Conservation (phyloP, 2,888 invertebrate genomes). For the Heliconius ismenius region DNA sequence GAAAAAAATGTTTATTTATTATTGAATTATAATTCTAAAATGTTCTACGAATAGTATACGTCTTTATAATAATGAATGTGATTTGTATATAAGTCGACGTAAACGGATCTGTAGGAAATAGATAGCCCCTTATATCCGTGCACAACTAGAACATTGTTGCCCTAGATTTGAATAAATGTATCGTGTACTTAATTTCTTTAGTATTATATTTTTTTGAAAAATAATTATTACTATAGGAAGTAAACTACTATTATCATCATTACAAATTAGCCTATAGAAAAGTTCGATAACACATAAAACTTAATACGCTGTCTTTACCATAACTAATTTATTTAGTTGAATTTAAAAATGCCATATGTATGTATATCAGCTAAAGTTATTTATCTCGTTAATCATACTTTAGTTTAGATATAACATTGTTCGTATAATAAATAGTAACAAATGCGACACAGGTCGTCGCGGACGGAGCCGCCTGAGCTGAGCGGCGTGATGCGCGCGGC, state of each 20-base stretch:
- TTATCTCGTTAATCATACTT: not conserved
- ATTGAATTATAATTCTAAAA: constrained; percentile 30
- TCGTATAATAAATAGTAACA: not conserved
- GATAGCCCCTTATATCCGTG: constrained; percentile 22
- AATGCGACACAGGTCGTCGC: constrained; percentile 83
- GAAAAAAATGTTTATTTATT: constrained; percentile 17
- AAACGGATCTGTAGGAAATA: constrained; percentile 35
- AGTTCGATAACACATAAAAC: not conserved
- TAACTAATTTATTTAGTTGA: not conserved
- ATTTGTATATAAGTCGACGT: constrained; percentile 34
- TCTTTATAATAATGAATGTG: constrained; percentile 27
- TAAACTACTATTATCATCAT: not conserved
- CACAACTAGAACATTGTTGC: constrained; percentile 20
- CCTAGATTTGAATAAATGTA: constrained; percentile 13
- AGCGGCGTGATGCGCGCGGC: constrained; percentile 90
- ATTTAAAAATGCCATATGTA: not conserved
- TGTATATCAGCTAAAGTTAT: not conserved
- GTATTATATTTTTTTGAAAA: not conserved
- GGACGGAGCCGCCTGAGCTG: constrained; percentile 90
- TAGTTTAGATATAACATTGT: not conserved
- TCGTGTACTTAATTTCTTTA: not conserved
- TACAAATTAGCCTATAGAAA: not conserved
- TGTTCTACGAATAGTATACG: constrained; percentile 21
- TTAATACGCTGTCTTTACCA: not conserved
- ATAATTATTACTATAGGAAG: not conserved